Evolutionary conservation across 2,113 vertebrate species (phyloP).

Genomic region (Grallaria varia): DNA sequence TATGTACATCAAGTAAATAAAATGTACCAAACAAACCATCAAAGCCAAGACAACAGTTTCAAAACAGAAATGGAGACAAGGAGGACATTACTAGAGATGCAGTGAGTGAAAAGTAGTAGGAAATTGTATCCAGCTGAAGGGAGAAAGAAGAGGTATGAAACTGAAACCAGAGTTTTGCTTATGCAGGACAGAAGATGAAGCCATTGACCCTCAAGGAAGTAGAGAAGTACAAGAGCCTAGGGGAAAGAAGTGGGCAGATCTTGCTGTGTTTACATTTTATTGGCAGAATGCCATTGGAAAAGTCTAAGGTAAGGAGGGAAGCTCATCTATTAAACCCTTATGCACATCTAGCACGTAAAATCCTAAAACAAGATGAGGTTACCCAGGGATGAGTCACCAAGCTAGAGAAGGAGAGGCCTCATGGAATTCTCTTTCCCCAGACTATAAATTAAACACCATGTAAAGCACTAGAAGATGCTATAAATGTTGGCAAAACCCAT

Average conservation of each 20-base stretch:
- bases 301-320: neutral
- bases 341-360: neutral
- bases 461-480: neutral
- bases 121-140: neutral
- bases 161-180: neutral
- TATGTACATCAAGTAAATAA: neutral
- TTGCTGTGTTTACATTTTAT: neutral
- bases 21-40: neutral
- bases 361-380: neutral
- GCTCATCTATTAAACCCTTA: neutral
- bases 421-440: neutral
- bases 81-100: neutral
- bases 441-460: neutral
- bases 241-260: neutral
- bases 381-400: neutral
- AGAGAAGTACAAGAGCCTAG: neutral
- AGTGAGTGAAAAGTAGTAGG: neutral
- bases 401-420: neutral
- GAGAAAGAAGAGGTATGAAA: neutral
- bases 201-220: neutral
- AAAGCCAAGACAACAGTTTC: neutral
- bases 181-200: neutral
- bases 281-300: neutral
- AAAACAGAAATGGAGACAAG: neutral
- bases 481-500: neutral